Base-by-base conservation (phyloP, 2,888 invertebrate species). In the Eurytoma adleriae region DNA sequence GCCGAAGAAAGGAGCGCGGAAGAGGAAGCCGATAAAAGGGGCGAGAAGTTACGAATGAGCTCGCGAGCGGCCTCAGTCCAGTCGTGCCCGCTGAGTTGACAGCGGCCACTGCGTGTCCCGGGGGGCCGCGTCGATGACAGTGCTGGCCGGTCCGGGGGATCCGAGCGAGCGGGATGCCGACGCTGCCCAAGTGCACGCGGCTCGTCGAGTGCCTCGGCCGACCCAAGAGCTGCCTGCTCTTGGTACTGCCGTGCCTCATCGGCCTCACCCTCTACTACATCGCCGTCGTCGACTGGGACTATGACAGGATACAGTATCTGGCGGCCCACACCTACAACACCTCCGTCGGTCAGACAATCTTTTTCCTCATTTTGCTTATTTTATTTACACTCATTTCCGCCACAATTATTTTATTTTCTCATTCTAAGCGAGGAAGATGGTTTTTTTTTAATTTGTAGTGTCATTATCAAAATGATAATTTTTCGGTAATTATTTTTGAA, bases 261-360 rank as follows among this genome's bases (percentile, higher is more conserved):
- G 74, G 86, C 16, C 82, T 86, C 12, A 88, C 86, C 10, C 84
- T 90, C 14, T 90, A 89, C 80, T 83, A 87, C 1, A 83, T 87
- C 27, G 85, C 86, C 50, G 84, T 84, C 18, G 84, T 79, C 52
- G 86, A 85, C 61, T 81, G 83, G 50, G 85, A 86, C 7, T 85
- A 85, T 27, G 86, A 87, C 14, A 83, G 78, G 62, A 77, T 86
- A 4, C 85, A 85, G 16, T 87, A 86, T 14, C 76, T 81, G 24
- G 66, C 64, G n/a, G 27, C 76, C 59, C 77, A 24, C 20, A 52
- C 71, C 18, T 80, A 83, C 78, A 81, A 78, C 68, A 10, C 67
- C 18, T 78, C 80, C 40, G 82, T 79, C 57, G 84, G 85, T 84
- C 56, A 84, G 84, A 69, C n/a, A 24, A 13, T 13, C 30, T 54